Base-by-base conservation (phyloP, 2,888 invertebrate genomes). In the Apamea crenata region DNA sequence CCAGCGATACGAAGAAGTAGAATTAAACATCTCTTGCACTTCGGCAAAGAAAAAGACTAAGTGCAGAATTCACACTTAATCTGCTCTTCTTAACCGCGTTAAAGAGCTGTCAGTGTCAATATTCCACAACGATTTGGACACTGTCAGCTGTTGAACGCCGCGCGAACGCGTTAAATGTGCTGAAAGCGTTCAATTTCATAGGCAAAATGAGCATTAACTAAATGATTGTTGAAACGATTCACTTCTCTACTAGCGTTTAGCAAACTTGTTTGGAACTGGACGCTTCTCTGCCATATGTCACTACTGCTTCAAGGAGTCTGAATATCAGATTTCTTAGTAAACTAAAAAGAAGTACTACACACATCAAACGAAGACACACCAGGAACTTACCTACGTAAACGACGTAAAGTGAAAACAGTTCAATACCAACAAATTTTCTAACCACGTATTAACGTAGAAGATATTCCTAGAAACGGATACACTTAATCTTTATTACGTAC, bases 401-500 rank as follows among this genome's bases (percentile, higher is more conserved):
- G 61, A 53, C 44, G 3, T 69, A 40, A 67, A 40, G 14, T 40
- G 40, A 7, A 40, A 21, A 47, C 36, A 40, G 16, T 53, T 61
- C 21, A 21, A 56, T 72, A 61, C 61, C 36, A 36, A 63, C 50
- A 80, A 80, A 50, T 59, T 47, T 5, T 29, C 40, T 53, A 16
- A n/a, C 25, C 29, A 21, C 32, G 63, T 53, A 63, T 56, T 70
- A 59, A 59, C 10, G n/a, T 59, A 47, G 61, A 72, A 66, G 59
- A 67, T 63, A 67, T 65, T 77, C 67, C 74, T 71, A 76, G 36
- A 85, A 86, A 50, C 56, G 63, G 32, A 44, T 50, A 74, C 63
- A 74, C 71, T 76, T 82, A 80, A 82, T 74, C 77, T 88, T 75
- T 83, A 86, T 78, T 66, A 77, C 18, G 59, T 75, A 85, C 81